Percentiles rank a stretch among this genome's conserved stretches.
phyloP scores from a whole-genome alignment of 35 echinoderm and acorn worm species.

The Patiria miniata region DNA sequence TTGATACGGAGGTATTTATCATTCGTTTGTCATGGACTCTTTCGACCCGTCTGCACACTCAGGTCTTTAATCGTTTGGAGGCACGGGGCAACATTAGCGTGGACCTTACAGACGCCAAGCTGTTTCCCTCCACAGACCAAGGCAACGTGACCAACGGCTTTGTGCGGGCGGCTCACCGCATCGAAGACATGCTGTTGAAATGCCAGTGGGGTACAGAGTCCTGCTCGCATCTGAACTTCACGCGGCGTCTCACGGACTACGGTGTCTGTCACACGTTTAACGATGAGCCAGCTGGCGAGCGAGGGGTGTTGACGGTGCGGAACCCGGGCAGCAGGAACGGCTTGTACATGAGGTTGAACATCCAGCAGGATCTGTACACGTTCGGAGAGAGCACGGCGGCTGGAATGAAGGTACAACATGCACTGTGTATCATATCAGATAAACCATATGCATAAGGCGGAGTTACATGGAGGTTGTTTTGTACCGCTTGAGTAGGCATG shows the following conservation, averaged over 20 bases:
- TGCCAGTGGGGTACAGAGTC: constrained; percentile 15
- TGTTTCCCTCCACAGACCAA: too few relatives aligned
- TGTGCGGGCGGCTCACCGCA: neutral
- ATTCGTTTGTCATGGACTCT: too few relatives aligned
- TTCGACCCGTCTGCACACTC: too few relatives aligned
- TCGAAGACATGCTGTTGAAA: constrained; percentile 1
- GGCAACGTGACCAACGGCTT: too few relatives aligned
- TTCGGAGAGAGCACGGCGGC: constrained; percentile 45
- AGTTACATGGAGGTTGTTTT: too few relatives aligned
- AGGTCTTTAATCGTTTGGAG: too few relatives aligned
- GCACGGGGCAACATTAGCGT: too few relatives aligned
- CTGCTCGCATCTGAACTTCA: constrained; percentile 42
- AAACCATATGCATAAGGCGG: too few relatives aligned
- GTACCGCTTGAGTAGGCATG: too few relatives aligned
- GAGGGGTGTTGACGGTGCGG: neutral
- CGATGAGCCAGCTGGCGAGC: neutral
- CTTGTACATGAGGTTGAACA: constrained; percentile 42
- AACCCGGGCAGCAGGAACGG: constrained; percentile 46
- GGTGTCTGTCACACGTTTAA: constrained; percentile 69
- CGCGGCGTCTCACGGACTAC: constrained; percentile 10
- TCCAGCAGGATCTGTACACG: constrained; percentile 53
- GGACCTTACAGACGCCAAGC: too few relatives aligned
- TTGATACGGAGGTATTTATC: too few relatives aligned
- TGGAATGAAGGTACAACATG: constrained; percentile 59
- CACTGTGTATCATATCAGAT: too few relatives aligned